A percentile compares a stretch with the other conserved stretches of the same genome.
Conservation (phyloP, 2,797 vertebrate genomes). For the Hydrophis major region DNA sequence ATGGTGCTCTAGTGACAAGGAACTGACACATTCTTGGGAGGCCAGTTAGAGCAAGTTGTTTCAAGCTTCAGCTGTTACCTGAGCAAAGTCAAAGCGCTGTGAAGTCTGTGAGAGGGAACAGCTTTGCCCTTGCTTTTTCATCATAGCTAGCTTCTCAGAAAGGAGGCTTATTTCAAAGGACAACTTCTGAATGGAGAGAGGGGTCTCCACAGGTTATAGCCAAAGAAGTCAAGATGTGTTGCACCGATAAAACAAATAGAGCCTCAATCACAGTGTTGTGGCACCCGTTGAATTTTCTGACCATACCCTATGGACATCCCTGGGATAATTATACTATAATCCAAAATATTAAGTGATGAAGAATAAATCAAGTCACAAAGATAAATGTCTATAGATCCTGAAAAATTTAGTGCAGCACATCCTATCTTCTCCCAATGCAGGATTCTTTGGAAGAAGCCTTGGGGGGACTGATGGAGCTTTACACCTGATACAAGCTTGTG, state of each 20-base stretch:
- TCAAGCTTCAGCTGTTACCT: conserved; percentile 35
- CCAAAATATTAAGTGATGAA: background rate
- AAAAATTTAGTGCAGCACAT: background rate
- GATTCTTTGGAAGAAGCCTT: background rate
- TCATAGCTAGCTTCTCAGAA: background rate
- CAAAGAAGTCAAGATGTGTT: background rate
- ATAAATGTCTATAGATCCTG: background rate
- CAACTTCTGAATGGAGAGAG: background rate
- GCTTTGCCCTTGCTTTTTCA: conserved; percentile 5
- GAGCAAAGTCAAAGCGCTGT: background rate
- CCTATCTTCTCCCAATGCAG: background rate
- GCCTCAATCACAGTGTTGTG: background rate
- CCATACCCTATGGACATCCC: background rate
- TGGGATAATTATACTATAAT: background rate
- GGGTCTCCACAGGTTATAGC: background rate
- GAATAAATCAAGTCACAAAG: background rate
- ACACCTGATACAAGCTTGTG: background rate
- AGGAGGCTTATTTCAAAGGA: background rate
- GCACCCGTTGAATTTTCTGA: background rate
- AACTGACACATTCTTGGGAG: conserved; percentile 54
- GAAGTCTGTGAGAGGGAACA: background rate
- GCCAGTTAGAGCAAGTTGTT: conserved; percentile 38
- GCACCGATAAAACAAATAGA: background rate
- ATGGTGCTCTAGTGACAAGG: conserved; percentile 28
- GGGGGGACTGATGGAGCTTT: background rate